These are phyloP conservation scores for Ptyas mucosa DNA, from an alignment of 2,113 vertebrate species.

Conservation along the genomic window DNA sequence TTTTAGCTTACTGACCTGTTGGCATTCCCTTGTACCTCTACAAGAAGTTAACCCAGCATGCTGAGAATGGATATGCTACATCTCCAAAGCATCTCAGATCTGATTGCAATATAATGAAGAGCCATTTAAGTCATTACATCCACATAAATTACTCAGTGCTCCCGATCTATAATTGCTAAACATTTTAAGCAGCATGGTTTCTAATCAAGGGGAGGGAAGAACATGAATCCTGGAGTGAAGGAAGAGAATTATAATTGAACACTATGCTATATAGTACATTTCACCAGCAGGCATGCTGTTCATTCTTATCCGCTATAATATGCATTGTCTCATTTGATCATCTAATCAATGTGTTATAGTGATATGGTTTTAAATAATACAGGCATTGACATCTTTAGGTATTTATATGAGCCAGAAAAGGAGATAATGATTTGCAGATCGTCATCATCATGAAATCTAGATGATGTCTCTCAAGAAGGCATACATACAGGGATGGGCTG, in stretches of 20 bases:
- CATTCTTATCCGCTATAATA: slow-evolving; percentile 17
- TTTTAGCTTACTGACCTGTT: slow-evolving; percentile 3
- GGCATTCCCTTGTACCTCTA: slow-evolving; percentile 37
- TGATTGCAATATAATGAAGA: slow-evolving; percentile 70
- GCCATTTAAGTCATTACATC: slow-evolving; percentile 70
- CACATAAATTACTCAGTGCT: slow-evolving; percentile 65
- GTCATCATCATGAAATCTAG: background rate
- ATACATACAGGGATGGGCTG: too few species aligned
- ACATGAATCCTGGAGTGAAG: slow-evolving; percentile 42
- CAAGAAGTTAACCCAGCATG: slow-evolving; percentile 40
- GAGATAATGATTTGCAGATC: background rate
- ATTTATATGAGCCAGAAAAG: background rate
- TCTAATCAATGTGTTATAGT: background rate
- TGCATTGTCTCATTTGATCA: background rate
- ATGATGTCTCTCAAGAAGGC: background rate
- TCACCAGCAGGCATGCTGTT: slow-evolving; percentile 32
- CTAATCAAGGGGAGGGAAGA: slow-evolving; percentile 60
- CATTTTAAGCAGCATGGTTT: slow-evolving; percentile 64
- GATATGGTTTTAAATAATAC: background rate
- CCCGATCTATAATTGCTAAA: slow-evolving; percentile 60
- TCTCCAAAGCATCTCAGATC: slow-evolving; percentile 56
- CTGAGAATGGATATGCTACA: slow-evolving; percentile 48
- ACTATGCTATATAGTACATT: background rate
- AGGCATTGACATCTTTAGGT: background rate
- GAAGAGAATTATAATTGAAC: slow-evolving; percentile 39